phyloP scores from a whole-genome alignment of 2,113 vertebrate genomes.

The Chionodraco myersi region DNA sequence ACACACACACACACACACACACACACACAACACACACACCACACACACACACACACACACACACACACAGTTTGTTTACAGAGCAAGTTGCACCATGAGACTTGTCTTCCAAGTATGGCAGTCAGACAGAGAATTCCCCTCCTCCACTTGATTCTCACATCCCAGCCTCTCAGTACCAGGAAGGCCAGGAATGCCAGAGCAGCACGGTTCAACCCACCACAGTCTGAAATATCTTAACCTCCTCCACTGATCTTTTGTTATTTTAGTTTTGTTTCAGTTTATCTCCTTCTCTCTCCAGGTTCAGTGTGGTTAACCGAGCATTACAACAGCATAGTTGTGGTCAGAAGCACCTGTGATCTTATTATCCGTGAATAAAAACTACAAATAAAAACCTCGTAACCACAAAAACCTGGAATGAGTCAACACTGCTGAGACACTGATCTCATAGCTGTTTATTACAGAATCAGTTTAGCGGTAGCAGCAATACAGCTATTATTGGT shows the following conservation, averaged over 20 bases:
- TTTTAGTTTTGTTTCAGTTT: background rate
- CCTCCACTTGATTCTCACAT: conserved; percentile 55
- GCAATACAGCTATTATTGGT: too few species aligned
- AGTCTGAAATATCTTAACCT: conserved; percentile 37
- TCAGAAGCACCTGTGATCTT: conserved; percentile 32
- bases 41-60: conserved; percentile 10
- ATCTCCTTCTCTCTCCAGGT: background rate
- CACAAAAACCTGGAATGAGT: conserved; percentile 15
- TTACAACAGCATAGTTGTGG: background rate
- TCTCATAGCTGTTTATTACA: conserved; percentile 14
- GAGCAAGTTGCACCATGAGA: conserved; percentile 55
- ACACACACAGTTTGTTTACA: conserved; percentile 66
- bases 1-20: background rate
- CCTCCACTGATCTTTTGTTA: conserved; percentile 36
- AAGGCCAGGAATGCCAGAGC: conserved; percentile 77
- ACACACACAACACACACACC: conserved; percentile 21
- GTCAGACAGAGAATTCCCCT: conserved; percentile 64
- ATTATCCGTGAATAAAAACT: background rate
- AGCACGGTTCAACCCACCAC: conserved; percentile 41
- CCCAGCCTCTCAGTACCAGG: conserved; percentile 59
- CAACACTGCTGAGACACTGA: background rate
- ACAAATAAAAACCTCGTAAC: conserved; percentile 7
- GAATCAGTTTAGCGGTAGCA: conserved; percentile 13
- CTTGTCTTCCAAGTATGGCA: conserved; percentile 80
- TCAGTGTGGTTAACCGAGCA: background rate